These are phyloP conservation scores for Aelia acuminata DNA, from an alignment of 2,888 invertebrate species.

Conservation along the genomic window DNA sequence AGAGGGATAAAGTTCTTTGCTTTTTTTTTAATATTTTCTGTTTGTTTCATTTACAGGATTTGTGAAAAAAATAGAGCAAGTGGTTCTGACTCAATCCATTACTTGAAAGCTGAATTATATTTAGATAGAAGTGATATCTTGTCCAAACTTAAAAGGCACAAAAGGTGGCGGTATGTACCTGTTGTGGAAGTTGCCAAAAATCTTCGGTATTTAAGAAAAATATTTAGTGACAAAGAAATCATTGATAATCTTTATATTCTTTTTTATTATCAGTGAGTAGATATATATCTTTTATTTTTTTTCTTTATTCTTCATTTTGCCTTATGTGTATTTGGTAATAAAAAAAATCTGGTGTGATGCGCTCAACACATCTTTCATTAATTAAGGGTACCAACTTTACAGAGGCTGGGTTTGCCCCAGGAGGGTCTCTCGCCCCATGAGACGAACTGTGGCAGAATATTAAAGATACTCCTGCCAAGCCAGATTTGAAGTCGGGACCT, in stretches of 20 bases:
- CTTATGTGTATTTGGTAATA: too few relatives aligned
- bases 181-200: constrained; percentile 60
- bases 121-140: constrained; percentile 6
- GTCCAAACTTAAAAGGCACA: constrained; percentile 55
- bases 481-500: too few relatives aligned
- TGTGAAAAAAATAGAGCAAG: not conserved
- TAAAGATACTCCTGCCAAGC: too few relatives aligned
- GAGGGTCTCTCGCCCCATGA: too few relatives aligned
- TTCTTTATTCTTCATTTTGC: not conserved
- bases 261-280: constrained; percentile 61
- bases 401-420: too few relatives aligned
- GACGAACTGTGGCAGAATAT: too few relatives aligned
- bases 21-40: too few relatives aligned
- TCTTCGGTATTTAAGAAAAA: constrained; percentile 53
- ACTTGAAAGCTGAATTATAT: constrained; percentile 49
- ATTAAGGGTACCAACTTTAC: too few relatives aligned
- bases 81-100: constrained; percentile 48
- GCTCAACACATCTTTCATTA: too few relatives aligned
- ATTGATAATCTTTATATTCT: constrained; percentile 56
- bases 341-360: too few relatives aligned
- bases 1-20: not conserved
- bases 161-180: constrained; percentile 57
- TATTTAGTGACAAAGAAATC: constrained; percentile 58
- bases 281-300: not conserved
- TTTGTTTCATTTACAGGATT: constrained; percentile 50